Percentiles rank a stretch among this genome's conserved stretches.
Evolutionary conservation across 2,113 vertebrate species (phyloP).

Genomic region (Brachionichthys hirsutus): DNA sequence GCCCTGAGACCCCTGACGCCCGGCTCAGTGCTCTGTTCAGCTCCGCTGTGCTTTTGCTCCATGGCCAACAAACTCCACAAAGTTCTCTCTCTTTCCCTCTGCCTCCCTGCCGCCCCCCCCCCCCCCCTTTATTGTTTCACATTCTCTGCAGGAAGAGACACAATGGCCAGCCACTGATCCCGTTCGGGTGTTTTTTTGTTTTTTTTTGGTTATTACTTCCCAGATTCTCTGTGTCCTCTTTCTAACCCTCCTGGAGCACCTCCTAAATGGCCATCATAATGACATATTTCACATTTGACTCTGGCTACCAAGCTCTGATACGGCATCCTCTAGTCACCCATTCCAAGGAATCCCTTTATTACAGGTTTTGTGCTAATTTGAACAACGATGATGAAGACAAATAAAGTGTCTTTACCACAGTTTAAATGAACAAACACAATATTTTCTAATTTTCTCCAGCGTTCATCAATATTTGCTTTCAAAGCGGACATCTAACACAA

Average conservation of each 20-base stretch:
- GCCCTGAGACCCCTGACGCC: constrained; percentile 71
- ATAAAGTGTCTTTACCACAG: constrained; percentile 8
- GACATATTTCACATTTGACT: constrained; percentile 39
- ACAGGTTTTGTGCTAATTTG: constrained; percentile 40
- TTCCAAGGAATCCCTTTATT: constrained; percentile 32
- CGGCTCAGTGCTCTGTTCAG: constrained; percentile 62
- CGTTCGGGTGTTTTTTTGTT: constrained; percentile 68
- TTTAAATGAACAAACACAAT: not conserved
- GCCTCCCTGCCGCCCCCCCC: constrained; percentile 18
- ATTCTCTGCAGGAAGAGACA: constrained; percentile 64
- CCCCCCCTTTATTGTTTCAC: constrained; percentile 20
- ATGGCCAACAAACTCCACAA: constrained; percentile 69
- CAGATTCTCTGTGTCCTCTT: constrained; percentile 59
- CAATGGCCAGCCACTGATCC: constrained; percentile 67
- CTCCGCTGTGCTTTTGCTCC: constrained; percentile 52
- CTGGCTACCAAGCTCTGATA: constrained; percentile 43
- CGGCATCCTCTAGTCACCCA: constrained; percentile 16
- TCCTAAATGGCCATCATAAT: constrained; percentile 40
- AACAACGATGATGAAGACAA: constrained; percentile 7
- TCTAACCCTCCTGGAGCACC: constrained; percentile 60
- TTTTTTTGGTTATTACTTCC: constrained; percentile 65
- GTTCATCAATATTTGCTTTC: not conserved
- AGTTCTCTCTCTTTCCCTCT: constrained; percentile 57
- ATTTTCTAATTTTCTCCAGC: constrained; percentile 8
- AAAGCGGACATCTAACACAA: too few relatives aligned